Evolutionary conservation across 2,888 invertebrate genomes (phyloP).

Genomic region (Hartigia nigra): DNA sequence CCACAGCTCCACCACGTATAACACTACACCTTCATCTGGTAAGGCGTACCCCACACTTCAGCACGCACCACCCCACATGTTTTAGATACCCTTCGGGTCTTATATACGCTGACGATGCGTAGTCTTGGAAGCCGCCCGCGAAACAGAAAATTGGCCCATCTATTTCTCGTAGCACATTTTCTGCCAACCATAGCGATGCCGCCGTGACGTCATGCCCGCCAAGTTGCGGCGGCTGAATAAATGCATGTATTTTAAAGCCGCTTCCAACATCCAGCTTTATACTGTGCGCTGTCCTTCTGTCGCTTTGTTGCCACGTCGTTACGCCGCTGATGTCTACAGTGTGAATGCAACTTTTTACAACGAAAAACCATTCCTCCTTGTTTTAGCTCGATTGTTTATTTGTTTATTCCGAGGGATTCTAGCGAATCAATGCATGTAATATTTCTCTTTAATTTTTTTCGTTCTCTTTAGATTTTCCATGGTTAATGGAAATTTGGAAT

Average conservation of each 20-base stretch:
- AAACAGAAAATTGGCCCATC: conserved; percentile 62
- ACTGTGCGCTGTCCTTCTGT: background rate
- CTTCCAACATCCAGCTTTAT: background rate
- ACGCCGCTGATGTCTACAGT: background rate
- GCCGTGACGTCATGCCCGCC: background rate
- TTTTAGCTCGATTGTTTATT: background rate
- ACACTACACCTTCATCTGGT: background rate
- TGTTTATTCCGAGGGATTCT: background rate
- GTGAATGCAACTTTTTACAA: background rate
- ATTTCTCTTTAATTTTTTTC: background rate
- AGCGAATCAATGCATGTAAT: background rate
- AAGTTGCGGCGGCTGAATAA: conserved; percentile 49
- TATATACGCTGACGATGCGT: conserved; percentile 17
- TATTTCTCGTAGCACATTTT: conserved; percentile 55
- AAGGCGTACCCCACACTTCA: background rate
- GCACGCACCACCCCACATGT: background rate
- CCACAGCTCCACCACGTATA: background rate
- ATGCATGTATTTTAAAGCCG: conserved; percentile 47
- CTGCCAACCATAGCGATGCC: conserved; percentile 33
- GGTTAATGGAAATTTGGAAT: background rate
- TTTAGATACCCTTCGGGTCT: background rate
- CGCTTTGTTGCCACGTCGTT: background rate
- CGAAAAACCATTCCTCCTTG: background rate
- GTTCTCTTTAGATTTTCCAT: background rate
- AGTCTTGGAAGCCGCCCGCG: conserved; percentile 35